Evolutionary conservation across 2,888 invertebrate genomes (phyloP).

Genomic region (Hirtodrosophila trivittata): DNA sequence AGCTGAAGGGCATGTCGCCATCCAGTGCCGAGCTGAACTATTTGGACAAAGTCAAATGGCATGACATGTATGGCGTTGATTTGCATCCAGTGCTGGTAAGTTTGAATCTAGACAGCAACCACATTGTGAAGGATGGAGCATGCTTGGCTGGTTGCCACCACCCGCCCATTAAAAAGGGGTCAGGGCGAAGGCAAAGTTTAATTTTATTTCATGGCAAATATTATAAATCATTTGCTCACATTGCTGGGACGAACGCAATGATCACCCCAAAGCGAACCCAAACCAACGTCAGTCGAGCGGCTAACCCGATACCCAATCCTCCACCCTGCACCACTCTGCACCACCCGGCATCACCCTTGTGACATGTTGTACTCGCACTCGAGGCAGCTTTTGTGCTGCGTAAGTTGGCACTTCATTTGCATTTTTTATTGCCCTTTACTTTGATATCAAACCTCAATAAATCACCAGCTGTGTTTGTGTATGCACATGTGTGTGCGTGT

Average conservation of each 20-base stretch:
- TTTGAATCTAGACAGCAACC: too few relatives aligned
- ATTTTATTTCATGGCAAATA: conserved; percentile 76
- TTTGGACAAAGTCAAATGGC: conserved; percentile 98
- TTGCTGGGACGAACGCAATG: conserved; percentile 55
- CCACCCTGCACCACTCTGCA: conserved; percentile 4
- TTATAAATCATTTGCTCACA: conserved; percentile 75
- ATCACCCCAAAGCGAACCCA: conserved; percentile 47
- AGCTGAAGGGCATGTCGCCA: conserved; percentile 89
- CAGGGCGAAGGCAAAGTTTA: conserved; percentile 72
- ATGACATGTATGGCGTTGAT: conserved; percentile 99
- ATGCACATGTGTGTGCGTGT: conserved; percentile 28
- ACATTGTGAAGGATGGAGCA: conserved; percentile 2
- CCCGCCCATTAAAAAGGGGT: conserved; percentile 57
- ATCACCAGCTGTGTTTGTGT: conserved; percentile 79
- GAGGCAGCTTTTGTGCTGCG: conserved; percentile 66
- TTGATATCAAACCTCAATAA: conserved; percentile 80
- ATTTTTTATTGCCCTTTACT: conserved; percentile 81
- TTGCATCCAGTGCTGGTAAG: conserved; percentile 97
- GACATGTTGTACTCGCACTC: conserved; percentile 2
- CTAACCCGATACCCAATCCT: conserved; percentile 34
- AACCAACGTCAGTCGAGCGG: conserved; percentile 34
- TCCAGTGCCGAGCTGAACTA: conserved; percentile 97
- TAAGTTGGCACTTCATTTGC: conserved; percentile 81
- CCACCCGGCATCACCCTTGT: conserved; percentile 11
- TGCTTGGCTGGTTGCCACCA: conserved; percentile 25